These are phyloP conservation scores for Mactromeris polynyma DNA, from an alignment of 2,888 invertebrate genomes.

Conservation along the genomic window DNA sequence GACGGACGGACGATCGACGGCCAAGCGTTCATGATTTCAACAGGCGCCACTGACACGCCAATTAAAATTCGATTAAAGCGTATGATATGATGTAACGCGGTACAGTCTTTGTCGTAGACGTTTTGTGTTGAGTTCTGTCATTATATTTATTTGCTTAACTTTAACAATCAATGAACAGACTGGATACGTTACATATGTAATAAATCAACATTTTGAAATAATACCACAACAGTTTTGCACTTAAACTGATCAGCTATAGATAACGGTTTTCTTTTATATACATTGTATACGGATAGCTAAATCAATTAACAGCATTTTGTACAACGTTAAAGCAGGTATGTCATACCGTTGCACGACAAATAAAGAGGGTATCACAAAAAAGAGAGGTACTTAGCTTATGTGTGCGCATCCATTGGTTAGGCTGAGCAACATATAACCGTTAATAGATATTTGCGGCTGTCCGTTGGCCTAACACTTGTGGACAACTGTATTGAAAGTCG, in stretches of 20 bases:
- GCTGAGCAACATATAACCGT: too few species aligned
- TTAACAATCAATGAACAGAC: not conserved
- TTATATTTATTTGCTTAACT: not conserved
- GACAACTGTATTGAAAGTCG: too few species aligned
- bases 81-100: not conserved
- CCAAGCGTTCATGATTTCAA: not conserved
- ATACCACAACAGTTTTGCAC: not conserved
- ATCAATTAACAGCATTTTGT: constrained; percentile 11
- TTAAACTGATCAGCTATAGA: not conserved
- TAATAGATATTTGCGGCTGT: too few species aligned
- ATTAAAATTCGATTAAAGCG: constrained; percentile 3
- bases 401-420: too few species aligned
- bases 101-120: not conserved
- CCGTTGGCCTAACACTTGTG: too few species aligned
- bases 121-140: not conserved
- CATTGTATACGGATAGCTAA: not conserved
- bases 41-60: constrained; percentile 1
- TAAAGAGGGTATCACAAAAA: not conserved
- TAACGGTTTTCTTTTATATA: not conserved
- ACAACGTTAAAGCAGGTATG: not conserved
- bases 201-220: not conserved
- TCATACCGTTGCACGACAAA: not conserved
- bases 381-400: too few species aligned
- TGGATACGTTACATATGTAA: not conserved
- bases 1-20: not conserved